Base-by-base conservation (phyloP, 2,888 invertebrate genomes). In the Toxonevra muliebris region DNA sequence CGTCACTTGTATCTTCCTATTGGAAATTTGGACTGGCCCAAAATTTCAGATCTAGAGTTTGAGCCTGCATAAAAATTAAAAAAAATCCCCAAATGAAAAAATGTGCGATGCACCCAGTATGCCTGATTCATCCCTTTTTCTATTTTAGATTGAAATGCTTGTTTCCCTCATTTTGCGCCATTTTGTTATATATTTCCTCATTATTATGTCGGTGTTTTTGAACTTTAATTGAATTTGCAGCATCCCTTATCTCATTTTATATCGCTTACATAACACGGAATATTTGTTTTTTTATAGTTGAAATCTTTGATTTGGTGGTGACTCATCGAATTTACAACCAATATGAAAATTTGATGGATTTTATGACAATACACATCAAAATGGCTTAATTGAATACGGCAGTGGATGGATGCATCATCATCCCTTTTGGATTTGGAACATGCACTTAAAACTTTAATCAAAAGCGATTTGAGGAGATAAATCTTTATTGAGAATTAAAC, bases 191-290 rank as follows among this genome's bases (percentile, higher is more conserved):
- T n/a, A 30, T 13, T 40, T 40, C 58, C n/a, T 7, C 48, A 45
- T 7, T n/a, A 48, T 12, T 30, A 11, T 15, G 20, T 30, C 52
- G 19, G 52, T 11, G 19, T 52, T 9, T 19, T 41, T 54, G 12
- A 19, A 10, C 41, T 41, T 62, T 62, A 41, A 62, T 54, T 62
- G n/a, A 43, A 43, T 54, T 40, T 10, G 13, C 62, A 62, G 62
- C 62, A 62, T 62, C 62, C 62, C 62, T 17, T 48, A 40, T 42
- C 9, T 8, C 40, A n/a, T 10, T 58, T 58, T 58, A 58, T 43
- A 15, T 17, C 1, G 13, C 13, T 43, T 58, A 8, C 15, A 17
- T 17, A 15, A 17, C 19, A 58, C 40, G 4, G 40, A 54, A 17
- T 19, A 20, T 30, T 7, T 30, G 30, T 30, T 30, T 2, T n/a